Evolutionary conservation across 1,140 invertebrate genomes (phyloP).

Genomic region (Anastrepha ludens): DNA sequence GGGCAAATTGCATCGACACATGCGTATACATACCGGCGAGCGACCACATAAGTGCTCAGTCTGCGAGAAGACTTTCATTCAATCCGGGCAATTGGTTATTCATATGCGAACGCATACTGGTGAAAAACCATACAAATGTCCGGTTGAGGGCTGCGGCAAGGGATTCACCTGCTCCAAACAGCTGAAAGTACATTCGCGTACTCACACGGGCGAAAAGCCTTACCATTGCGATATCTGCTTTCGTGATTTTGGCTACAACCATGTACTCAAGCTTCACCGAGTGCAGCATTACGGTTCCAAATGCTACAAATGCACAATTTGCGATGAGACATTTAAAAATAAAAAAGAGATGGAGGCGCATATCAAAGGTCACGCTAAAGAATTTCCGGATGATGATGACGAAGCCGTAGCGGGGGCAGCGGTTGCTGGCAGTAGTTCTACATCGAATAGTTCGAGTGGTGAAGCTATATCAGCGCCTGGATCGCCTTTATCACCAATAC

Average conservation of each 20-base stretch:
- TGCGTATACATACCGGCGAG: slow-evolving; percentile 94
- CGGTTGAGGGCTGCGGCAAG: slow-evolving; percentile 85
- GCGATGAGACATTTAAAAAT: slow-evolving; percentile 90
- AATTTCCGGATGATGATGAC: slow-evolving; percentile 73
- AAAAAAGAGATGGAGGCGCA: slow-evolving; percentile 93
- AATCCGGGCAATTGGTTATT: slow-evolving; percentile 89
- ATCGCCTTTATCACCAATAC: slow-evolving; percentile 69
- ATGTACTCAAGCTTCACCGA: slow-evolving; percentile 90
- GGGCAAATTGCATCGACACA: slow-evolving; percentile 93
- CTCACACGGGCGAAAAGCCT: slow-evolving; percentile 90
- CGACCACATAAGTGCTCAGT: slow-evolving; percentile 95
- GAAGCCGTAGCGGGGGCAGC: slow-evolving; percentile 71
- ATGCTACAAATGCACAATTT: slow-evolving; percentile 93
- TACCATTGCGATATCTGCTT: slow-evolving; percentile 80
- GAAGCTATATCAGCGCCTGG: slow-evolving; percentile 61
- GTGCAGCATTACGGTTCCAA: slow-evolving; percentile 94
- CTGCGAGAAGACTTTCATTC: slow-evolving; percentile 93
- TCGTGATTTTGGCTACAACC: slow-evolving; percentile 87
- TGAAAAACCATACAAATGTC: slow-evolving; percentile 93
- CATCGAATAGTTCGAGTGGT: slow-evolving; percentile 51
- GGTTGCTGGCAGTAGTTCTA: slow-evolving; percentile 58
- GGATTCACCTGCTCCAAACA: slow-evolving; percentile 94
- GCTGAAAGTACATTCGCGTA: slow-evolving; percentile 87
- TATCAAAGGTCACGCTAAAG: slow-evolving; percentile 90
- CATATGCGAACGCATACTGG: slow-evolving; percentile 92